Evolutionary conservation across 2,797 vertebrate genomes (phyloP).

Genomic region (Carcharodon carcharias): DNA sequence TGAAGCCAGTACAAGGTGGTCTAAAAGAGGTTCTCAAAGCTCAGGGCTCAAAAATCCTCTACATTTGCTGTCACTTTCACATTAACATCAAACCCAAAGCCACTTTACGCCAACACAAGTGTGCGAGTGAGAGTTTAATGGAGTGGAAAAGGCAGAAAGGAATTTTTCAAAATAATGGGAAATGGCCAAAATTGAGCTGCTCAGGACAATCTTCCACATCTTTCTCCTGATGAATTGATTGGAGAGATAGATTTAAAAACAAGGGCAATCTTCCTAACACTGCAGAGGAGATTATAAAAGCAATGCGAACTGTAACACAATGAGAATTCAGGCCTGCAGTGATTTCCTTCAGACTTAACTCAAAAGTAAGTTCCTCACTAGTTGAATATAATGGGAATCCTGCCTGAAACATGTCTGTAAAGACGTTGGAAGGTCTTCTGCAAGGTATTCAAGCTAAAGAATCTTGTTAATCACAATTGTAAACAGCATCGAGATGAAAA

Average conservation of each 20-base stretch:
- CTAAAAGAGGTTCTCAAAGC: not conserved
- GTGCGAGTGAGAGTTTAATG: not conserved
- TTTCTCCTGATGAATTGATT: not conserved
- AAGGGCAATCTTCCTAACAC: not conserved
- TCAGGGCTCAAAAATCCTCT: not conserved
- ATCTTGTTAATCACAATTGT: not conserved
- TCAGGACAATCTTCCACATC: not conserved
- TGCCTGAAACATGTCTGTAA: not conserved
- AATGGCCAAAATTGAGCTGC: not conserved
- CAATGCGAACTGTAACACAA: not conserved
- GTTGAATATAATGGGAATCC: not conserved
- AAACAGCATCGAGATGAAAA: not conserved
- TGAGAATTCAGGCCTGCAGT: not conserved
- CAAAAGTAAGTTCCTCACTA: not conserved
- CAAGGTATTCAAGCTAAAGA: not conserved
- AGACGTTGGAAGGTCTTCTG: not conserved
- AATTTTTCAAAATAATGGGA: not conserved
- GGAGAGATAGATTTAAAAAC: not conserved
- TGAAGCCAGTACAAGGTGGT: not conserved
- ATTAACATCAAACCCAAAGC: not conserved
- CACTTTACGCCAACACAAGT: not conserved
- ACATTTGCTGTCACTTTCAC: not conserved
- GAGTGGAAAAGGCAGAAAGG: not conserved
- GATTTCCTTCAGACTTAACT: constrained; percentile 8
- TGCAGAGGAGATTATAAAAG: not conserved